phyloP scores from a whole-genome alignment of 2,888 invertebrate genomes.

The Callosobruchus maculatus region DNA sequence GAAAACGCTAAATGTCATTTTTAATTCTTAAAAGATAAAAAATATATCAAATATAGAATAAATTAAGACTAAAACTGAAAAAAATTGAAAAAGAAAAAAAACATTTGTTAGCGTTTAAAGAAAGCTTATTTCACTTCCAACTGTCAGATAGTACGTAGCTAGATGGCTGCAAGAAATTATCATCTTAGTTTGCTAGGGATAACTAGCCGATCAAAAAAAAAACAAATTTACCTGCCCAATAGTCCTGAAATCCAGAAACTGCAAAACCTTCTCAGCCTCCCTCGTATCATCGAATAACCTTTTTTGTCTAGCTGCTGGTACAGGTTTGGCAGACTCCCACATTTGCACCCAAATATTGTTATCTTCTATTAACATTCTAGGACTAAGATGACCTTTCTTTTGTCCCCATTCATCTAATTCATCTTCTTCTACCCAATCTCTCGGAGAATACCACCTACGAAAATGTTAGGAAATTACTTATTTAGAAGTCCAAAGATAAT shows the following conservation, averaged over 20 bases:
- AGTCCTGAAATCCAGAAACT: conserved; percentile 57
- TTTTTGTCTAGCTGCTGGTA: conserved; percentile 85
- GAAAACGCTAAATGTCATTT: too few species aligned
- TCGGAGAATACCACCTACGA: conserved; percentile 93
- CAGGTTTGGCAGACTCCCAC: conserved; percentile 85
- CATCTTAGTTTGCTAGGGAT: too few species aligned
- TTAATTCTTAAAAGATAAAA: too few species aligned
- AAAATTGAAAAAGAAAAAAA: too few species aligned
- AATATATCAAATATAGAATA: too few species aligned
- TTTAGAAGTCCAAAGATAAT: too few species aligned
- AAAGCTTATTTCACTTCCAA: too few species aligned
- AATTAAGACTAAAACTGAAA: too few species aligned
- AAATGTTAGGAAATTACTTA: background rate
- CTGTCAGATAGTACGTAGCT: too few species aligned
- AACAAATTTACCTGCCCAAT: conserved; percentile 16
- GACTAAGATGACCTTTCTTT: conserved; percentile 67
- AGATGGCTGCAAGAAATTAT: too few species aligned
- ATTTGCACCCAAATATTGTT: conserved; percentile 87
- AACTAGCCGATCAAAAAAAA: too few species aligned
- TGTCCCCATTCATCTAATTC: conserved; percentile 56
- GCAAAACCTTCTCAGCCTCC: conserved; percentile 90
- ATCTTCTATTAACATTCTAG: conserved; percentile 84
- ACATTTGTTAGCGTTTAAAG: too few species aligned
- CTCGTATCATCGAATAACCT: conserved; percentile 93
- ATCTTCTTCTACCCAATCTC: conserved; percentile 79